phyloP scores from a whole-genome alignment of 64 coral and sea anemone genomes.

The Dendrophyllia cribrosa region DNA sequence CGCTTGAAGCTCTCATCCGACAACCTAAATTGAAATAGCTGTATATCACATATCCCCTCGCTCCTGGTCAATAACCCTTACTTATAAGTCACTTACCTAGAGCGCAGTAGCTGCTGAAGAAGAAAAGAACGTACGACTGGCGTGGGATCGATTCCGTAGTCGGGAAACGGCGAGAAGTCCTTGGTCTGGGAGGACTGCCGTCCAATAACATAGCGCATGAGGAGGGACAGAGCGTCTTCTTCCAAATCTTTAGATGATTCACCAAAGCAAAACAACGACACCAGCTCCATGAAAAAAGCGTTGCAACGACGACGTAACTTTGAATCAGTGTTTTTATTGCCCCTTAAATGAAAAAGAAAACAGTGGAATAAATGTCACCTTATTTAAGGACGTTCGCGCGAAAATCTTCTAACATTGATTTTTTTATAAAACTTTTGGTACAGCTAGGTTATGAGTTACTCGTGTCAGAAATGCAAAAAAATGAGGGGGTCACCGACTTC shows the following conservation, averaged over 20 bases:
- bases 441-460: no score
- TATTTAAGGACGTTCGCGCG: no score
- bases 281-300: slow-evolving; percentile 89
- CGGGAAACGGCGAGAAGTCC: slow-evolving; percentile 80
- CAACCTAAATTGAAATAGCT: no score
- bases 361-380: background rate
- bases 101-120: slow-evolving; percentile 61
- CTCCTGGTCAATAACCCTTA: no score
- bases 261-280: slow-evolving; percentile 85
- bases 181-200: slow-evolving; percentile 47
- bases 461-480: no score
- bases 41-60: no score
- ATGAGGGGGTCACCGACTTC: no score
- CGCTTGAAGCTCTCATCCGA: no score
- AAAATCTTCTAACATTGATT: no score
- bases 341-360: background rate
- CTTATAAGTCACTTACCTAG: slow-evolving; percentile 55
- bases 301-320: slow-evolving; percentile 54
- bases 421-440: no score
- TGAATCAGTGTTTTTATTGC: background rate
- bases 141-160: slow-evolving; percentile 68
- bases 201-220: slow-evolving; percentile 64
- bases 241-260: slow-evolving; percentile 61
- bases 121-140: slow-evolving; percentile 85
- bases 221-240: slow-evolving; percentile 17